A percentile compares a stretch with the other conserved stretches of the same genome.
Conservation (phyloP, 2,113 vertebrate species). For the Ascaphus truei region DNA sequence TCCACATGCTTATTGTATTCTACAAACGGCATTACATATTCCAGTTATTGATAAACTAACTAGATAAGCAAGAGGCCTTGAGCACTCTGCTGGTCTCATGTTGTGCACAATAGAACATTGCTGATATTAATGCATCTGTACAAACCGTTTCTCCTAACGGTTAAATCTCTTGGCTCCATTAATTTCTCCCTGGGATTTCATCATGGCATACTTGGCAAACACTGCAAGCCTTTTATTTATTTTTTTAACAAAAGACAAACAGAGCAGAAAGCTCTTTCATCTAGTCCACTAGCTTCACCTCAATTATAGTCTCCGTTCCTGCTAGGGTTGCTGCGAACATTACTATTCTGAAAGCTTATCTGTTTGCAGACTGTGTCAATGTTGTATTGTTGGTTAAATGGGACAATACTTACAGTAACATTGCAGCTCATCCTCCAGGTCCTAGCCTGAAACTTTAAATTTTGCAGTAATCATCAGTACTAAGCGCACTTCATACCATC, state of each 20-base stretch:
- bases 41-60: conserved; percentile 11
- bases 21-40: conserved; percentile 25
- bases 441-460: no score
- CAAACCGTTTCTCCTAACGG: background rate
- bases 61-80: background rate
- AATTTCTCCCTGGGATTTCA: conserved; percentile 6
- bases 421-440: no score
- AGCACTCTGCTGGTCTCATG: background rate
- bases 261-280: conserved; percentile 8
- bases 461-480: no score
- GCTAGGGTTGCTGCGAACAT: background rate
- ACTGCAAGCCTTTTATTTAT: background rate
- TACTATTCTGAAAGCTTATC: conserved; percentile 3
- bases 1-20: no score
- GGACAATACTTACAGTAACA: background rate
- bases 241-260: conserved; percentile 2
- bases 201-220: conserved; percentile 4
- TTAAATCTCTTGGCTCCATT: background rate
- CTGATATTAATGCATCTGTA: conserved; percentile 1
- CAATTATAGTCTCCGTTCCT: conserved; percentile 9
- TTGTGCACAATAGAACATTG: background rate
- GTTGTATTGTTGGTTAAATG: conserved; percentile 2
- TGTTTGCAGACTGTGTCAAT: no score
- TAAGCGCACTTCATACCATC: no score
- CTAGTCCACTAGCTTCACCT: background rate